Conservation (phyloP, 2,797 vertebrate species). For the Oryzias sinensis region DNA sequence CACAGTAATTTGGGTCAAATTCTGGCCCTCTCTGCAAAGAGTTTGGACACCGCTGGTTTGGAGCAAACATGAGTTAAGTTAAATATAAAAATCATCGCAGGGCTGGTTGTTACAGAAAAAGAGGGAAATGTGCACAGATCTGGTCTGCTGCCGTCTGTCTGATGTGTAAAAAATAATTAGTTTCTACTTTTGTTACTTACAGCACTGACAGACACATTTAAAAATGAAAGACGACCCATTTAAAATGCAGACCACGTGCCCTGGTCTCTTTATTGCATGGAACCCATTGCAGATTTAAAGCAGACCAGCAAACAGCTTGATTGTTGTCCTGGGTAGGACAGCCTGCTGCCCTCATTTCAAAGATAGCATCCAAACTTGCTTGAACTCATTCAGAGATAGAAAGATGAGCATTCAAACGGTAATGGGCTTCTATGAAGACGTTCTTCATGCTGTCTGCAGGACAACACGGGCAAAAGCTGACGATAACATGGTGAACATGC, state of each 20-base stretch:
- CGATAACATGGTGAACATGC: too few species aligned
- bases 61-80: too few species aligned
- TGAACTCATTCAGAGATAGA: too few species aligned
- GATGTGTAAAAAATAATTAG: slow-evolving; percentile 36
- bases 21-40: too few species aligned
- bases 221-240: slow-evolving; percentile 54
- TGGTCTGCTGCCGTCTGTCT: slow-evolving; percentile 2
- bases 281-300: slow-evolving; percentile 3
- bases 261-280: slow-evolving; percentile 16
- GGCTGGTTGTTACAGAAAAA: neutral
- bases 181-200: slow-evolving; percentile 51
- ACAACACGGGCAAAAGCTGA: too few species aligned
- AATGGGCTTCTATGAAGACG: too few species aligned
- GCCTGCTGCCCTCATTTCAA: neutral
- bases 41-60: too few species aligned
- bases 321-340: neutral
- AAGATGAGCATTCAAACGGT: too few species aligned
- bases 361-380: too few species aligned
- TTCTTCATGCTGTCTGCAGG: too few species aligned
- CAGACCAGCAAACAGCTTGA: neutral
- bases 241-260: slow-evolving; percentile 11
- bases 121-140: slow-evolving; percentile 1
- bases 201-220: slow-evolving; percentile 33
- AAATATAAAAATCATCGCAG: neutral
- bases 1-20: too few species aligned